Evolutionary conservation across 1,140 invertebrate species (phyloP).

Genomic region (Panonychus citri): DNA sequence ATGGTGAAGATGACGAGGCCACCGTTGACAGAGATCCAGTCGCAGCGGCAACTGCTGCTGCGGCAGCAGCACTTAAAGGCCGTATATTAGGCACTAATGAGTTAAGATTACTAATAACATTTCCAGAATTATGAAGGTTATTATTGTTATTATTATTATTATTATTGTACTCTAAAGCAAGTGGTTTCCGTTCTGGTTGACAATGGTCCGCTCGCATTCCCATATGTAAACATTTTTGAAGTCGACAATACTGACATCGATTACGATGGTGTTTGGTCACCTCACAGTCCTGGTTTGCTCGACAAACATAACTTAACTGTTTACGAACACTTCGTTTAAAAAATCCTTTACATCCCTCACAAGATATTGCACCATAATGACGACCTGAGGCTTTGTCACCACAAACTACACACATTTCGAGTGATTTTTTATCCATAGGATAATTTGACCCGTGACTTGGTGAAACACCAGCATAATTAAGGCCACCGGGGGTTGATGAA

Average conservation of each 20-base stretch:
- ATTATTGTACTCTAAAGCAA: conserved; percentile 6
- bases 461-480: neutral
- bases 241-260: conserved; percentile 87
- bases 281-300: conserved; percentile 84
- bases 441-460: neutral
- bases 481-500: neutral
- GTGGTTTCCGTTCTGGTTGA: conserved; percentile 55
- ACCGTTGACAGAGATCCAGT: neutral
- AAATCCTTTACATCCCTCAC: conserved; percentile 80
- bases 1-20: neutral
- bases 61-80: neutral
- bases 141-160: neutral
- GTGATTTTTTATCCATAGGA: neutral
- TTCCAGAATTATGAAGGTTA: neutral
- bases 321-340: conserved; percentile 95
- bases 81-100: neutral
- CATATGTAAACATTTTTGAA: conserved; percentile 83
- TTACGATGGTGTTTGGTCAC: conserved; percentile 96
- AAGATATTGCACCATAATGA: conserved; percentile 24
- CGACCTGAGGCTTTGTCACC: conserved; percentile 18
- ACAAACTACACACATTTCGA: conserved; percentile 38
- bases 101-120: neutral
- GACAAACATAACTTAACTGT: conserved; percentile 89
- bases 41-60: no score
- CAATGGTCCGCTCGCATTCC: conserved; percentile 79